Evolutionary conservation across 2,888 invertebrate genomes (phyloP), one percentile per base, ranked within the genome.

Genomic region (Ophraella communa): DNA sequence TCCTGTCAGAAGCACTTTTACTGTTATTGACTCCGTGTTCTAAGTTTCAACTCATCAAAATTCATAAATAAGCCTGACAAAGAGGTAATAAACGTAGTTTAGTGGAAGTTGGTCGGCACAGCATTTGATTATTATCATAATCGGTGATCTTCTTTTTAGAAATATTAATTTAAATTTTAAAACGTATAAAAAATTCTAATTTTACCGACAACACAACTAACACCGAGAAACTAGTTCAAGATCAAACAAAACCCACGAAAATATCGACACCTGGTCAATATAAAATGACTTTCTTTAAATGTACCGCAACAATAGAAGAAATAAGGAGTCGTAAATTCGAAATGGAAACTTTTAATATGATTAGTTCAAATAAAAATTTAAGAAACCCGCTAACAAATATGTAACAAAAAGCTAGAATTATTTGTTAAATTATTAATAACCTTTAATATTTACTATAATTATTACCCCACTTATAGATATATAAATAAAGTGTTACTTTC

Each of bases 261-360:
- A 55, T 49, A 33, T 45, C 45, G 47, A 49, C 62, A 62, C 62
- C 62, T 62, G 62, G 55, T 49, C 55, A 23, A 18, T 35, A 30
- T n/a, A n/a, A n/a, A 62, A 55, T 45, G 42, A 21, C 44, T 62
- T 49, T 62, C 45, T 56, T 56, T 55, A 23, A 17, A 49, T 47
- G 17, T 49, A 30, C 62, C 62, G 62, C 55, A 55, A 49, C 55
- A 56, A 62, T 51, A 17, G 27, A 59, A 20, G 20, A 54, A 44
- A 55, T 47, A 35, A 49, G 27, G 39, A 55, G 55, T 39, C 35
- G 30, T 62, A 62, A 55, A 55, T 62, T 14, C 14, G n/a, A 62
- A 62, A 62, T 62, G n/a, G 51, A 49, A 27, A 30, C 30, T 56
- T 45, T n/a, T 45, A n/a, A 21, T 17, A 24, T 24, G 56, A 20